A percentile compares a stretch with the other conserved stretches of the same genome.
phyloP scores from a whole-genome alignment of 2,113 vertebrate genomes.

The Hyperopisus bebe region DNA sequence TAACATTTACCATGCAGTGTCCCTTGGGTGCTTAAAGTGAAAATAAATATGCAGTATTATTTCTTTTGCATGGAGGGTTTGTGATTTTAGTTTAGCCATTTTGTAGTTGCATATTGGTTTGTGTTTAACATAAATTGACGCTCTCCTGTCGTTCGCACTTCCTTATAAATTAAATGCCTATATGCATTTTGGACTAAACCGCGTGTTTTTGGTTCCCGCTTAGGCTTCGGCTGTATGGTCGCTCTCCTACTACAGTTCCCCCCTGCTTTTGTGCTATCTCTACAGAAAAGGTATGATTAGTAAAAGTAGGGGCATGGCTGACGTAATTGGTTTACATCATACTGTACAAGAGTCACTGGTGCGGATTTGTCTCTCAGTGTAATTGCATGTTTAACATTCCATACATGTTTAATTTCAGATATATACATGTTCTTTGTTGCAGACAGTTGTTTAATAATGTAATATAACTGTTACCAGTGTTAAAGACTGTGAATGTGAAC shows the following conservation, averaged over 20 bases:
- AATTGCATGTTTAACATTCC: background rate
- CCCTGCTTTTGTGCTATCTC: constrained; percentile 76
- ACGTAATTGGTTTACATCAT: background rate
- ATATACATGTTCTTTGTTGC: background rate
- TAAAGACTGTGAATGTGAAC: background rate
- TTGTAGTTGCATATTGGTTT: background rate
- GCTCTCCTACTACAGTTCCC: constrained; percentile 82
- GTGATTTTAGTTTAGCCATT: background rate
- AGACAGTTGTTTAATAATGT: background rate
- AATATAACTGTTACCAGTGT: background rate
- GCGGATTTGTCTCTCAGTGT: background rate
- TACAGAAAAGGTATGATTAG: constrained; percentile 78
- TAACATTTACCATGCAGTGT: background rate
- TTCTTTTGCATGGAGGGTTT: background rate
- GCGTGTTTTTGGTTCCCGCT: constrained; percentile 15
- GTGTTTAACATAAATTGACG: background rate
- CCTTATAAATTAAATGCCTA: background rate
- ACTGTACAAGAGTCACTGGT: background rate
- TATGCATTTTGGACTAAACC: background rate
- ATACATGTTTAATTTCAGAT: background rate
- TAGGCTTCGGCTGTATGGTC: constrained; percentile 83
- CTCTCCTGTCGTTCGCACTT: background rate
- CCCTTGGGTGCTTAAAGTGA: background rate
- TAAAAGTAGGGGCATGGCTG: background rate
- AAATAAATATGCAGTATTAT: background rate